Evolutionary conservation across 2,888 invertebrate genomes (phyloP), one percentile per base, ranked within the genome.

Genomic region (Argyra leucocephala): DNA sequence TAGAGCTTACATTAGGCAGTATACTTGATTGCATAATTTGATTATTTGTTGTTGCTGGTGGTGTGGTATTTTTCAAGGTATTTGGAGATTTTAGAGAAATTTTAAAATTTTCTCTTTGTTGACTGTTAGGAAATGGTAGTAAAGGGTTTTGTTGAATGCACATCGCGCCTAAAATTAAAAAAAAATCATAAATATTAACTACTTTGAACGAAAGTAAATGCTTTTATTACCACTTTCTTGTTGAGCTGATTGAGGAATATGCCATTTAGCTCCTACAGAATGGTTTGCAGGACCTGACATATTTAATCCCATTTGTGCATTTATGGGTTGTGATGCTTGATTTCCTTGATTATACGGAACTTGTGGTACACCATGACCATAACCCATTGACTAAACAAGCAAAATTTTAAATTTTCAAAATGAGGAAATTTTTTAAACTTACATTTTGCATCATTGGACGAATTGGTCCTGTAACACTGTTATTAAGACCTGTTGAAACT

Each of bases 221-320:
- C 31, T 37, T 37, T 64, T 63, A 71, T 74, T 65, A 83, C 83
- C 83, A 73, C 82, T 80, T 69, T 76, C 74, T 72, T 78, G 76
- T 70, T 78, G 79, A 66, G 76, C 78, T 62, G 78, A 78, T 73
- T 80, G 80, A 67, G 78, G 90, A 72, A 88, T 89, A 78, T 90
- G 90, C 90, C 90, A 90, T 76, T 88, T 88, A 73, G 86, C 85
- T 48, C 48, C 48, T 7, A 69, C 69, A 10, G 69, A 64, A 66
- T 69, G 70, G 31, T 31, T 61, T 1, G 58, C 7, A 69, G 76
- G 74, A 65, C 73, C 72, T 61, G 74, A 73, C 73, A 78, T 76
- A 66, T 72, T 73, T 71, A 80, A 81, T 74, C 79, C 80, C 69
- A 82, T 71, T 70, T 76, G 78, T 63, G 74, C 75, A 23, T 61